A percentile compares a stretch with the other conserved stretches of the same genome.
These are phyloP conservation scores for Tortricodes alternella DNA, from an alignment of 2,888 invertebrate species.

Conservation along the genomic window DNA sequence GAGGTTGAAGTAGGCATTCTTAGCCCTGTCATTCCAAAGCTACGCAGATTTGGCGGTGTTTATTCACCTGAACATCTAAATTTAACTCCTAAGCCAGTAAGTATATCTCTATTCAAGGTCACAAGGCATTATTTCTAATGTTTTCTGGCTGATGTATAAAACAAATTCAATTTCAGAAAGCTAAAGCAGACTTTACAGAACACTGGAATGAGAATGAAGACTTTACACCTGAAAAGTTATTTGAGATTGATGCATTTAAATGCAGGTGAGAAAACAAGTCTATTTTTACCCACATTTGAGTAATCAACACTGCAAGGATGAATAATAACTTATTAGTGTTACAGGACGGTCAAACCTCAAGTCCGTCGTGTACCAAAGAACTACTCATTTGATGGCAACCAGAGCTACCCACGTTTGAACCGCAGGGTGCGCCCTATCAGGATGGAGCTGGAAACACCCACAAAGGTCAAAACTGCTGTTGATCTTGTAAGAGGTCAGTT, in stretches of 20 bases:
- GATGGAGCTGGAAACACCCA: slow-evolving; percentile 73
- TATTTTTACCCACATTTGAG: too few relatives aligned
- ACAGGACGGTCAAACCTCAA: slow-evolving; percentile 63
- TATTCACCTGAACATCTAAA: slow-evolving; percentile 79
- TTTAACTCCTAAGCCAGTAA: slow-evolving; percentile 71
- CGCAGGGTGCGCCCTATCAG: slow-evolving; percentile 57
- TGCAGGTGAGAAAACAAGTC: slow-evolving; percentile 61
- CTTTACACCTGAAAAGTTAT: slow-evolving; percentile 59
- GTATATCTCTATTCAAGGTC: slow-evolving; percentile 39
- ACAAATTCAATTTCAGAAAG: slow-evolving; percentile 45
- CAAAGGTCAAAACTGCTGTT: slow-evolving; percentile 65
- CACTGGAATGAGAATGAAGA: slow-evolving; percentile 58
- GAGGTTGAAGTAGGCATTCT: slow-evolving; percentile 50
- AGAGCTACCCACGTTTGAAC: slow-evolving; percentile 83
- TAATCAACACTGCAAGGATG: too few relatives aligned
- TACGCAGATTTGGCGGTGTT: slow-evolving; percentile 71
- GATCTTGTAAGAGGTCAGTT: slow-evolving; percentile 79
- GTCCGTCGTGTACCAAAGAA: slow-evolving; percentile 56
- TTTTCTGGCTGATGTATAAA: neutral
- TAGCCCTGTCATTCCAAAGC: slow-evolving; percentile 67
- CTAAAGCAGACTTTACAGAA: slow-evolving; percentile 45
- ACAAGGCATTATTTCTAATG: slow-evolving; percentile 1
- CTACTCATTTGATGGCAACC: slow-evolving; percentile 84
- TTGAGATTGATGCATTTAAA: slow-evolving; percentile 55
- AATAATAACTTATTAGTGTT: neutral